Percentiles rank a stretch among this genome's conserved stretches.
These are phyloP conservation scores for Corbicula japonica DNA, from an alignment of 2,888 invertebrate genomes.

Conservation along the genomic window DNA sequence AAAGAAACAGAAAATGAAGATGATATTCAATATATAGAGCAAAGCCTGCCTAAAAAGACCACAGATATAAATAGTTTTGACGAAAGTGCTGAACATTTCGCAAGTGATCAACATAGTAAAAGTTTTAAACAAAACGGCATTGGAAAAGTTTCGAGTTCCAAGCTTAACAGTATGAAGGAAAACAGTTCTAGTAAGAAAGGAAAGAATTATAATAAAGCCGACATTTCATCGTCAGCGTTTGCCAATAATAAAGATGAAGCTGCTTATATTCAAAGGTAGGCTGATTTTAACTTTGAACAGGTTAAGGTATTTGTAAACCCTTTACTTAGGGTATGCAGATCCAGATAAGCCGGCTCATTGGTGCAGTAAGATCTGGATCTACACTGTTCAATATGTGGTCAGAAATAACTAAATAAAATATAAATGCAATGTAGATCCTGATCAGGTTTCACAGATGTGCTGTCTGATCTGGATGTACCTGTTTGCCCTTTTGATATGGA, in stretches of 20 bases:
- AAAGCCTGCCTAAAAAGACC: conserved; percentile 79
- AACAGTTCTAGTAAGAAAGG: conserved; percentile 77
- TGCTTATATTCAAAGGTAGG: conserved; percentile 78
- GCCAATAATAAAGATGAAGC: conserved; percentile 85
- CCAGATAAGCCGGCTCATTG: no score
- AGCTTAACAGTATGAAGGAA: conserved; percentile 82
- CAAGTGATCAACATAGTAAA: conserved; percentile 82
- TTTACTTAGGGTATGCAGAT: no score
- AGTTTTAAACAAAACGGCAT: conserved; percentile 77
- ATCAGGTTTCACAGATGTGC: no score
- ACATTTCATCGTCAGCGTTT: conserved; percentile 78
- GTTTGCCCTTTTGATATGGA: no score
- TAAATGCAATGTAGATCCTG: no score
- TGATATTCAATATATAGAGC: conserved; percentile 84
- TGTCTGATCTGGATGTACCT: no score
- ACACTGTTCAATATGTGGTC: no score
- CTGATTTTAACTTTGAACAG: not conserved
- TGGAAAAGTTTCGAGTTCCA: conserved; percentile 75
- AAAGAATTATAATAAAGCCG: conserved; percentile 80
- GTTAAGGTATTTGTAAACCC: no score
- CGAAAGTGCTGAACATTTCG: conserved; percentile 81
- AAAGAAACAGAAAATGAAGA: conserved; percentile 81
- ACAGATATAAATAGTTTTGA: conserved; percentile 84
- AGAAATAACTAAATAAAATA: no score
- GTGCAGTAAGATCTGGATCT: no score